Conservation (phyloP, 2,797 vertebrate species). For the Cynopterus sphinx region DNA sequence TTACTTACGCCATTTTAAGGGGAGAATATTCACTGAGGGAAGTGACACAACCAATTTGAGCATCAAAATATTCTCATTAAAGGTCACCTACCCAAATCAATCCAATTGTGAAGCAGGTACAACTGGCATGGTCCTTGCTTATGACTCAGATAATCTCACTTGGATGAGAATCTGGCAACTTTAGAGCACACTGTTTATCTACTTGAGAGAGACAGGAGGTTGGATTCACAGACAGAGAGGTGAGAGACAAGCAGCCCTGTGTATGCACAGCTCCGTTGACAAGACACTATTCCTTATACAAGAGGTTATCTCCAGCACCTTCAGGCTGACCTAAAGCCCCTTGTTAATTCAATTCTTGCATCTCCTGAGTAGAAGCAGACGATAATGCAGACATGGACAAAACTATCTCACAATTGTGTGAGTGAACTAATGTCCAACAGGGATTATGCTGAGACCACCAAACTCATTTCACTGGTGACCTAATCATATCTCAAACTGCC, state of each 20-base stretch:
- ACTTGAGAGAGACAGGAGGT: background rate
- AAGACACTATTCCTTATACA: background rate
- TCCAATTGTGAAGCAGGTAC: background rate
- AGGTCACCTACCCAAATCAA: background rate
- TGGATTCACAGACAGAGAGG: constrained; percentile 35
- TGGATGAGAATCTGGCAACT: constrained; percentile 23
- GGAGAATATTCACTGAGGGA: constrained; percentile 20
- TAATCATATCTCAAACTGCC: constrained; percentile 79
- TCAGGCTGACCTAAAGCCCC: constrained; percentile 51
- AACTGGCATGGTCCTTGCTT: background rate
- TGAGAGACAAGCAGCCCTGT: background rate
- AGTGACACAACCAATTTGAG: background rate
- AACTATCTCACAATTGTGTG: constrained; percentile 8
- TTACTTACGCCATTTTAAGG: constrained; percentile 50
- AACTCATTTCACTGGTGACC: constrained; percentile 82
- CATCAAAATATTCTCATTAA: constrained; percentile 29
- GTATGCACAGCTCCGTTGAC: background rate
- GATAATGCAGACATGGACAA: constrained; percentile 73
- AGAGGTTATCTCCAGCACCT: constrained; percentile 27
- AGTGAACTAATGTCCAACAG: constrained; percentile 59
- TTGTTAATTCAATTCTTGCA: constrained; percentile 74
- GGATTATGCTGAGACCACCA: constrained; percentile 77
- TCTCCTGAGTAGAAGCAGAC: constrained; percentile 63
- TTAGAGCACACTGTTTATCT: background rate
- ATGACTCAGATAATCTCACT: constrained; percentile 31